Conservation (phyloP, 2,888 invertebrate species). For the Agrilus biguttatus region DNA sequence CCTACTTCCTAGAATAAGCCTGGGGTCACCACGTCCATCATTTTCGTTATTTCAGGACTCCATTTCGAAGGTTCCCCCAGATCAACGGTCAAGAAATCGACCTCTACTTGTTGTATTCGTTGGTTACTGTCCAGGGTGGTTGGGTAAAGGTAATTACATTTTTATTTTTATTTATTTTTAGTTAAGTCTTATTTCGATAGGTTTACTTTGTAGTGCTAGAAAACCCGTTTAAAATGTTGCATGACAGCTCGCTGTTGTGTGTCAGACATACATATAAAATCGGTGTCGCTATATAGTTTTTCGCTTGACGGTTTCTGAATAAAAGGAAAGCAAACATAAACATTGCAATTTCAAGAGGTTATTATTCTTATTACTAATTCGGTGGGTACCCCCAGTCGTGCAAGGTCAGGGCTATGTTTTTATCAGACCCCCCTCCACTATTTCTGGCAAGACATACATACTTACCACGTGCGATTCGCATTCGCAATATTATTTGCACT, state of each 20-base stretch:
- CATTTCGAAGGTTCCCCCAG: slow-evolving; percentile 50
- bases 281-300: neutral
- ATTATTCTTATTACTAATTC: no score
- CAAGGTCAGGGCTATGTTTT: slow-evolving; percentile 31
- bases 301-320: neutral
- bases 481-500: slow-evolving; percentile 1
- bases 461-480: neutral
- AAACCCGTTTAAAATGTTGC: neutral
- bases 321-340: no score
- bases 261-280: no score
- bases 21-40: slow-evolving; percentile 3
- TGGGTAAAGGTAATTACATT: slow-evolving; percentile 69
- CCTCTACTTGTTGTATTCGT: slow-evolving; percentile 77
- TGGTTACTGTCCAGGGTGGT: slow-evolving; percentile 86
- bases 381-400: slow-evolving; percentile 16
- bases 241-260: no score
- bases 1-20: slow-evolving; percentile 1
- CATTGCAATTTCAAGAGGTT: no score
- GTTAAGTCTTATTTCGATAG: slow-evolving; percentile 3
- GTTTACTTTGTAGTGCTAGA: slow-evolving; percentile 7
- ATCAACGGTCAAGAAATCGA: slow-evolving; percentile 87
- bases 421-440: slow-evolving; percentile 12
- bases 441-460: neutral
- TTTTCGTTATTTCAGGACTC: slow-evolving; percentile 32
- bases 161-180: slow-evolving; percentile 4